Percentiles rank a stretch among this genome's conserved stretches.
phyloP scores from a whole-genome alignment of 2,797 vertebrate species.

The Microctenopoma lineatum region DNA sequence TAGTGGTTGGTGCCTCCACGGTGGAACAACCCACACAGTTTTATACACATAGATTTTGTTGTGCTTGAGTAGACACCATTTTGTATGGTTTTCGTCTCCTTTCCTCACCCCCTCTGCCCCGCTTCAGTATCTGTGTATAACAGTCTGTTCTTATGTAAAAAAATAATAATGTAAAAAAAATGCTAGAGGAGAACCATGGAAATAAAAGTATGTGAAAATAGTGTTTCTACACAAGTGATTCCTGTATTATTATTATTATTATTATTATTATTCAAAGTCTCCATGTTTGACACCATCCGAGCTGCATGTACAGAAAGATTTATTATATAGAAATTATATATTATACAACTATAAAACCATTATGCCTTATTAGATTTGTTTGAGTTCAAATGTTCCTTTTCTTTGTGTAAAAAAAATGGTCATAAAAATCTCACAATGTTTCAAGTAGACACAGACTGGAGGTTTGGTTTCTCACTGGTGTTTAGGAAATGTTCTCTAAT shows the following conservation, averaged over 20 bases:
- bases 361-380: too few relatives aligned
- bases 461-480: too few relatives aligned
- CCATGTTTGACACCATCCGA: not conserved
- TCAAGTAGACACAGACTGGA: too few relatives aligned
- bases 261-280: not conserved
- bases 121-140: conserved; percentile 96
- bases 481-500: too few relatives aligned
- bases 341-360: too few relatives aligned
- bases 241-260: conserved; percentile 41
- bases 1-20: conserved; percentile 84
- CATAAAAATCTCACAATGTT: too few relatives aligned
- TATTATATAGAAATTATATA: too few relatives aligned
- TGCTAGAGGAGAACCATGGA: conserved; percentile 98
- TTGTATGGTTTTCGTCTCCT: conserved; percentile 89
- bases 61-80: conserved; percentile 97
- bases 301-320: too few relatives aligned
- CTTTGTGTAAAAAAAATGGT: too few relatives aligned
- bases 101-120: conserved; percentile 64
- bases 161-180: conserved; percentile 86
- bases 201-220: conserved; percentile 99
- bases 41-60: conserved; percentile 97
- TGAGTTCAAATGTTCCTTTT: too few relatives aligned
- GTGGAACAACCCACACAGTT: conserved; percentile 91
- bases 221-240: conserved; percentile 88
- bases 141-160: conserved; percentile 99